Base-by-base conservation (phyloP, 2,113 vertebrate genomes). In the Lontra canadensis region DNA sequence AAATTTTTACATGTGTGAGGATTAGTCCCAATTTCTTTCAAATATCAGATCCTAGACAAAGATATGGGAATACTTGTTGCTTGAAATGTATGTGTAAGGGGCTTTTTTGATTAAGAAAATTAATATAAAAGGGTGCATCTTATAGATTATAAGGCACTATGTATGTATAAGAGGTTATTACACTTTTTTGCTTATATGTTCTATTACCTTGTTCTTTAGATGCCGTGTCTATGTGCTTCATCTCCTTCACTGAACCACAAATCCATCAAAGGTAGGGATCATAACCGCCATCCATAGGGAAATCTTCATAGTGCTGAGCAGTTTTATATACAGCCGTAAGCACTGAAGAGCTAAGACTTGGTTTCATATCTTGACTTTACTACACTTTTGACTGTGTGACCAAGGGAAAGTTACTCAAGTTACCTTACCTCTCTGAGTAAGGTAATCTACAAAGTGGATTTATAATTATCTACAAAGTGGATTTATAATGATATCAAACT, bases 91-190 rank as follows among this genome's bases (percentile, higher is more conserved):
- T 29, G 4, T 79, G 47, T 36, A 18, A 84, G 7, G 26, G 87
- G 20, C 23, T 94, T 96, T 96, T 95, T 80, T 69, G 11, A 88
- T 76, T 59, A 90, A 81, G 57, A 95, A 90, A 79, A 78, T 74
- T 25, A 80, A 52, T 7, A 55, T 44, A 79, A 47, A 20, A 49
- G 17, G 17, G 52, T 23, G 7, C 23, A 90, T 69, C n/a, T 76
- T 89, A 63, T n/a, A 96, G 84, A 59, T 21, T 42, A 71, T 39
- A 57, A 88, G 88, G 42, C 15, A 65, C 6, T 81, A 11, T 61
- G 63, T 49, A 87, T 17, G 6, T 4, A 1, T 52, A 31, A 65
- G 23, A 11, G 44, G 74, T 44, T 34, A 36, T 67, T 69, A 81
- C 0, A 39, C 11, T 17, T 44, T 84, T 95, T 90, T 81, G 59